Evolutionary conservation across 2,888 invertebrate genomes (phyloP).

Genomic region (Isoperla grammatica): DNA sequence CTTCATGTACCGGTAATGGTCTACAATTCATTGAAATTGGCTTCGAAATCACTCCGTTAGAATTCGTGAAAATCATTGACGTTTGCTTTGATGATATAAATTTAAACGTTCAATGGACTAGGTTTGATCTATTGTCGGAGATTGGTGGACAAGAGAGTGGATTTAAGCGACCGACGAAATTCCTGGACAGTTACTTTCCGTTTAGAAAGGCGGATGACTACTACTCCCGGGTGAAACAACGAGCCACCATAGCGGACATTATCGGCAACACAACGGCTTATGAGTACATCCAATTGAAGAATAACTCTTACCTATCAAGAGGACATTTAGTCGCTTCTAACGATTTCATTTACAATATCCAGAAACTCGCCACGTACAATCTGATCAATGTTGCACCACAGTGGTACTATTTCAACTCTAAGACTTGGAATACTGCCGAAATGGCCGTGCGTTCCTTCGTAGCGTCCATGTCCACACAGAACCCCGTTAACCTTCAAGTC

Average conservation of each 20-base stretch:
- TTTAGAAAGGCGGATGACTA: conserved; percentile 39
- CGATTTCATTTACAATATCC: conserved; percentile 54
- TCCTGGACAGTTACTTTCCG: conserved; percentile 48
- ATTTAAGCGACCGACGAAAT: conserved; percentile 47
- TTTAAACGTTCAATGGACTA: conserved; percentile 50
- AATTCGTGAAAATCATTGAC: conserved; percentile 45
- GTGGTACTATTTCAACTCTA: conserved; percentile 57
- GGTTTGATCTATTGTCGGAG: conserved; percentile 46
- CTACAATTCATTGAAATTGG: conserved; percentile 41
- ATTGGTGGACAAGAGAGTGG: conserved; percentile 48
- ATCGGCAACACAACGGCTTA: conserved; percentile 34
- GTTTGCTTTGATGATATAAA: conserved; percentile 51
- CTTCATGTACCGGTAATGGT: too few species aligned
- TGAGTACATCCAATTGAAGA: conserved; percentile 35
- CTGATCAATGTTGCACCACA: conserved; percentile 61
- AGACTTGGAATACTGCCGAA: conserved; percentile 55
- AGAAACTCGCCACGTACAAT: conserved; percentile 55
- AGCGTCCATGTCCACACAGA: conserved; percentile 41
- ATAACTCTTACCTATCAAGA: conserved; percentile 45
- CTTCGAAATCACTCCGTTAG: conserved; percentile 47
- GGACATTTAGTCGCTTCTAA: conserved; percentile 58
- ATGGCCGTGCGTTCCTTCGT: conserved; percentile 44
- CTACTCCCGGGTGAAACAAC: conserved; percentile 29
- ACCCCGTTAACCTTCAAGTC: conserved; percentile 38
- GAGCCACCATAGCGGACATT: conserved; percentile 32